Evolutionary conservation across 2,797 vertebrate genomes (phyloP).

Genomic region (Pempheris klunzingeri): DNA sequence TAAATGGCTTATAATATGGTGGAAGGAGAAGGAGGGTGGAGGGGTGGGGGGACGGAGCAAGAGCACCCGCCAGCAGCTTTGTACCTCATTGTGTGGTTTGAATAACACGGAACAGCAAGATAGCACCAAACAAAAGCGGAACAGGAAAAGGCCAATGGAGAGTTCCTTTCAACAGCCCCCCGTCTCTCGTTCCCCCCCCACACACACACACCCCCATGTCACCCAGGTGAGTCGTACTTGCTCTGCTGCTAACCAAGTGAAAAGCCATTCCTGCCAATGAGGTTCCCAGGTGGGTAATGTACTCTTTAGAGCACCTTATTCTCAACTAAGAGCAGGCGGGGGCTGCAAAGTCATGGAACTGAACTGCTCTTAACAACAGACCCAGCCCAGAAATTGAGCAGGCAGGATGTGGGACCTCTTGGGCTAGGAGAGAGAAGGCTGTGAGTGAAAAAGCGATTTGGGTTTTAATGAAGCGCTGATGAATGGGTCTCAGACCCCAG

Average conservation of each 20-base stretch:
- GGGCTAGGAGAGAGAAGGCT: constrained; percentile 58
- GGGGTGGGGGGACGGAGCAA: constrained; percentile 28
- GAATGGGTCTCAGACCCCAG: constrained; percentile 69
- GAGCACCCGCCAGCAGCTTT: constrained; percentile 69
- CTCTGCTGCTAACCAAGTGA: constrained; percentile 54
- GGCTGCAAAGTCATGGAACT: constrained; percentile 31
- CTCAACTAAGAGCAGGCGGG: constrained; percentile 46
- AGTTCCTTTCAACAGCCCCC: constrained; percentile 64
- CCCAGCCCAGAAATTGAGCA: constrained; percentile 49
- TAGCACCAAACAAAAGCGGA: constrained; percentile 77
- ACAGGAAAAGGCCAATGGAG: constrained; percentile 79
- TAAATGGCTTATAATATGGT: constrained; percentile 75
- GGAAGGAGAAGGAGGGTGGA: constrained; percentile 37
- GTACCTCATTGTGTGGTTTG: constrained; percentile 78
- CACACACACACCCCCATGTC: constrained; percentile 24
- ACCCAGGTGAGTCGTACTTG: constrained; percentile 55
- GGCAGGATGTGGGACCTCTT: constrained; percentile 66
- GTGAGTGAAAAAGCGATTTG: constrained; percentile 75
- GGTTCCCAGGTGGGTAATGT: constrained; percentile 65
- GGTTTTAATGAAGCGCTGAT: constrained; percentile 81
- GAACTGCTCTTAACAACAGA: constrained; percentile 53
- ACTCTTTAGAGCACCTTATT: constrained; percentile 59
- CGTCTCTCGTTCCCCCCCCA: constrained; percentile 30
- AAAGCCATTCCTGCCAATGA: constrained; percentile 52
- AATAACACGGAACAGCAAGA: constrained; percentile 77